Evolutionary conservation across 2,113 vertebrate species (phyloP).

Genomic region (Ciconia boyciana): DNA sequence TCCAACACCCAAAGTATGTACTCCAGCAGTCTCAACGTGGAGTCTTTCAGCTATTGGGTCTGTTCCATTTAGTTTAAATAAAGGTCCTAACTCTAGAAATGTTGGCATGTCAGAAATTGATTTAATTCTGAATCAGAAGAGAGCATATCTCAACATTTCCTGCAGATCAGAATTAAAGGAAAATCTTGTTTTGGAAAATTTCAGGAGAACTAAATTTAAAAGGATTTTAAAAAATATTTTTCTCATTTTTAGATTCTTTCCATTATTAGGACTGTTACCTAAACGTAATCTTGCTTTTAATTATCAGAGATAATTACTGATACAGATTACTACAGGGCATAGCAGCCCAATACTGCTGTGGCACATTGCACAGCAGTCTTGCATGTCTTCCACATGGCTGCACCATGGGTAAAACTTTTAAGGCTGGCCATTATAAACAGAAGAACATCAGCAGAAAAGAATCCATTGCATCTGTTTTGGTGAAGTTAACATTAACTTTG

Average conservation of each 20-base stretch:
- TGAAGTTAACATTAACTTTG: neutral
- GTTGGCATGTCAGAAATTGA: neutral
- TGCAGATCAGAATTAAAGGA: neutral
- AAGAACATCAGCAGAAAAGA: neutral
- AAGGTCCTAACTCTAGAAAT: neutral
- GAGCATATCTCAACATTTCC: neutral
- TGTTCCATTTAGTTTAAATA: constrained; percentile 3
- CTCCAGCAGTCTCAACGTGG: neutral
- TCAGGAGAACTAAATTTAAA: neutral
- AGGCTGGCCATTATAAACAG: neutral
- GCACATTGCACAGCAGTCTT: neutral
- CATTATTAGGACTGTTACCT: neutral
- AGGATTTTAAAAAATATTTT: neutral
- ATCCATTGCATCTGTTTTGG: neutral
- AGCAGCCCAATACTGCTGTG: neutral
- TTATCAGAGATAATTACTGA: neutral
- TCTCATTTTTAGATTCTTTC: neutral
- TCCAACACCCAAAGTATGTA: neutral
- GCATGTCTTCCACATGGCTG: neutral
- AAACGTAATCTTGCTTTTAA: neutral
- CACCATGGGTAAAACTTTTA: neutral
- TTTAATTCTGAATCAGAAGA: neutral
- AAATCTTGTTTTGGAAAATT: neutral
- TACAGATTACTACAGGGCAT: neutral
- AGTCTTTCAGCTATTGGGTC: neutral